Evolutionary conservation across 2,113 vertebrate species (phyloP).

Genomic region (Nipponia nippon): DNA sequence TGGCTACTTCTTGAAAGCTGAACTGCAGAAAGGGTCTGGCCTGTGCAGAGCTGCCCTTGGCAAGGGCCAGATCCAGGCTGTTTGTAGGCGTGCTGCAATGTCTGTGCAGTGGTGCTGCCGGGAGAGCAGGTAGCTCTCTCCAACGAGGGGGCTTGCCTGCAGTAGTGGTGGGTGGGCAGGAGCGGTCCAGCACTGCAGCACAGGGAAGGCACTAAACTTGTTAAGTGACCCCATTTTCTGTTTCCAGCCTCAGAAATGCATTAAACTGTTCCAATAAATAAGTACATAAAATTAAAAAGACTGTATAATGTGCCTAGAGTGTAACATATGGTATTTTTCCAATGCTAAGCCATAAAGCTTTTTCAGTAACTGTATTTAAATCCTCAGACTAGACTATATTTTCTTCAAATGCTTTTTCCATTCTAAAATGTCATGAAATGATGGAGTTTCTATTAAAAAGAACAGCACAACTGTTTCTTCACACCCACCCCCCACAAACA

Average conservation of each 20-base stretch:
- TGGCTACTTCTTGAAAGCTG: neutral
- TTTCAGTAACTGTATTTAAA: neutral
- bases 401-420: slow-evolving; percentile 12
- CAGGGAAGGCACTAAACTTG: neutral
- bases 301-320: neutral
- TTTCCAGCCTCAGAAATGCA: neutral
- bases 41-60: neutral
- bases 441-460: slow-evolving; percentile 5
- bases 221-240: neutral
- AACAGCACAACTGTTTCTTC: neutral
- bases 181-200: neutral
- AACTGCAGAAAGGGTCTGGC: neutral
- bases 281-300: neutral
- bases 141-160: accelerated
- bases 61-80: neutral
- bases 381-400: neutral
- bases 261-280: neutral
- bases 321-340: neutral
- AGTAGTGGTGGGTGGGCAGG: neutral
- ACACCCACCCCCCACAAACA: neutral
- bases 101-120: neutral
- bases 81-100: too few species aligned
- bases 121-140: too few species aligned
- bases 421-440: neutral
- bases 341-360: neutral